A percentile compares a stretch with the other conserved stretches of the same genome.
These are phyloP conservation scores for Sebastes steindachneri DNA, from an alignment of 2,797 vertebrate species.

Conservation along the genomic window DNA sequence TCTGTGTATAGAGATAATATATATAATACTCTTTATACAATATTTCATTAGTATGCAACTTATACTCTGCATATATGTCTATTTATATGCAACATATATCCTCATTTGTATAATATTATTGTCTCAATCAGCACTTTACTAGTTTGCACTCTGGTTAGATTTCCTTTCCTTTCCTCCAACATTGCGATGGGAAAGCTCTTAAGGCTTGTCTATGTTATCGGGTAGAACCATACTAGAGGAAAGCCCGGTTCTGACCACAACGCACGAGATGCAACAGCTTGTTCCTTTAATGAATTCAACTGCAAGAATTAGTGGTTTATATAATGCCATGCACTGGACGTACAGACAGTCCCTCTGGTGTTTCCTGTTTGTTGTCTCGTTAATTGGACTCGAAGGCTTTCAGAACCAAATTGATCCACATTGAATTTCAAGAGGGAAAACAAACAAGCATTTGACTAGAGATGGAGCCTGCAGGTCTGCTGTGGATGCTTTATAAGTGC, in stretches of 20 bases:
- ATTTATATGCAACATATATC: no score
- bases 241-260: background rate
- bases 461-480: background rate
- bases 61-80: no score
- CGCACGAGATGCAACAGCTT: background rate
- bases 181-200: background rate
- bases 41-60: no score
- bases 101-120: no score
- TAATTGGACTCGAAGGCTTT: constrained; percentile 37
- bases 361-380: background rate
- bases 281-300: background rate
- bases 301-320: background rate
- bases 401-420: background rate
- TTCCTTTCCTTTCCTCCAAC: no score
- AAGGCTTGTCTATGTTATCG: background rate
- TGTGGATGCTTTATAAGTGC: background rate
- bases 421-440: background rate
- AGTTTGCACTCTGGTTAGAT: no score
- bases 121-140: no score
- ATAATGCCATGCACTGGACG: background rate
- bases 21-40: no score
- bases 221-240: background rate
- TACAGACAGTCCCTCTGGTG: background rate
- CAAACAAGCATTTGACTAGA: background rate
- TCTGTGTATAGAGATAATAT: no score